These are phyloP conservation scores for Drosophila neocordata DNA, from an alignment of 1,140 invertebrate genomes.

Conservation along the genomic window DNA sequence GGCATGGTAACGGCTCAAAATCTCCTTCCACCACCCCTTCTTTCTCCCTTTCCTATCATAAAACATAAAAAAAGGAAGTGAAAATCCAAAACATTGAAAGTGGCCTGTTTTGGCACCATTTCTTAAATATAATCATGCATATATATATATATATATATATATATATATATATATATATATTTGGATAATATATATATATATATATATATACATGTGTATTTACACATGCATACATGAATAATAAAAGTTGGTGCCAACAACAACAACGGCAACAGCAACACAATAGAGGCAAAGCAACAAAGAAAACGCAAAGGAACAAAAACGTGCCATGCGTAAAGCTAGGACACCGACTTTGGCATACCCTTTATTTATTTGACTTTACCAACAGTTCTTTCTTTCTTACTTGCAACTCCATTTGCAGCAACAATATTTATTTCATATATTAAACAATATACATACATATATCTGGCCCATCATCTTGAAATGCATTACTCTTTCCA, in stretches of 20 bases:
- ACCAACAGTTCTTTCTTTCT: too few relatives aligned
- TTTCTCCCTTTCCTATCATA: background rate
- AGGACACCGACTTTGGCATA: background rate
- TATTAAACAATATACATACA: too few relatives aligned
- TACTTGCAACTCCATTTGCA: too few relatives aligned
- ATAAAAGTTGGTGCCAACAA: slow-evolving; percentile 10
- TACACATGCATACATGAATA: slow-evolving; percentile 21
- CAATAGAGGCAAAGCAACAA: slow-evolving; percentile 10
- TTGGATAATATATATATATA: background rate
- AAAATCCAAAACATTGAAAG: slow-evolving; percentile 17
- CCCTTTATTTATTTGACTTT: background rate
- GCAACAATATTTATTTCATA: too few relatives aligned
- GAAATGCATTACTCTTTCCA: too few relatives aligned
- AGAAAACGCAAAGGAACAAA: slow-evolving; percentile 4
- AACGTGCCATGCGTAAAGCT: slow-evolving; percentile 2
- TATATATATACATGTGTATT: slow-evolving; percentile 11
- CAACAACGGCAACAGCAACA: slow-evolving; percentile 1
- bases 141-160: slow-evolving; percentile 2
- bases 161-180: slow-evolving; percentile 6
- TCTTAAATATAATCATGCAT: slow-evolving; percentile 10
- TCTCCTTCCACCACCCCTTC: background rate
- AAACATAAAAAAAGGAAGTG: slow-evolving; percentile 15
- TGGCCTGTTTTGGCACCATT: slow-evolving; percentile 8
- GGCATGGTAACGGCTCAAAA: background rate
- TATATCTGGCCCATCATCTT: too few relatives aligned